These are phyloP conservation scores for Silurus meridionalis DNA, from an alignment of 2,113 vertebrate genomes.

Conservation along the genomic window DNA sequence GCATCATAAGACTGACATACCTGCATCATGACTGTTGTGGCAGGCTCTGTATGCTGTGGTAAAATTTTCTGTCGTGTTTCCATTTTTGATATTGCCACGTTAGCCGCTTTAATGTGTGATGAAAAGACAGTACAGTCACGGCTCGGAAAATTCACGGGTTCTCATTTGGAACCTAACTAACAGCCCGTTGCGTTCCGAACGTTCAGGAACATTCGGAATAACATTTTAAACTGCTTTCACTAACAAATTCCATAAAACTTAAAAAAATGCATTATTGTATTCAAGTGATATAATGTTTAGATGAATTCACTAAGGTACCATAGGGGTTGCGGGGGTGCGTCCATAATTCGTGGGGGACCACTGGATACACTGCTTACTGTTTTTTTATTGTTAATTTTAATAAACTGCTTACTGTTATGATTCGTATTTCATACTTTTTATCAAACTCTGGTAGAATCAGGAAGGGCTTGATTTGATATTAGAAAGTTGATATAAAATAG, in stretches of 20 bases:
- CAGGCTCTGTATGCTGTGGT: neutral
- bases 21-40: neutral
- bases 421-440: neutral
- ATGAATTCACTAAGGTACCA: no score
- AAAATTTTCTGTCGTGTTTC: neutral
- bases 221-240: no score
- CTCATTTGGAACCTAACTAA: no score
- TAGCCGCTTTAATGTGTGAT: neutral
- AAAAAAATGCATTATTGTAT: no score
- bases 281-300: no score
- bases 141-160: no score
- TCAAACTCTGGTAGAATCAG: neutral
- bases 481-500: neutral
- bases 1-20: neutral
- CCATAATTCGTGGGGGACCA: no score
- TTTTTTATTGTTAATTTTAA: neutral
- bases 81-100: neutral
- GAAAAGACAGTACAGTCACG: neutral
- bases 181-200: no score
- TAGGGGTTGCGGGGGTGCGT: no score
- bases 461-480: neutral
- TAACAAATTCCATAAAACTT: no score
- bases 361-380: neutral
- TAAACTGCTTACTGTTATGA: neutral
- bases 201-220: no score